These are phyloP conservation scores for Onthophagus taurus DNA, from an alignment of 1,140 invertebrate genomes.

Conservation along the genomic window DNA sequence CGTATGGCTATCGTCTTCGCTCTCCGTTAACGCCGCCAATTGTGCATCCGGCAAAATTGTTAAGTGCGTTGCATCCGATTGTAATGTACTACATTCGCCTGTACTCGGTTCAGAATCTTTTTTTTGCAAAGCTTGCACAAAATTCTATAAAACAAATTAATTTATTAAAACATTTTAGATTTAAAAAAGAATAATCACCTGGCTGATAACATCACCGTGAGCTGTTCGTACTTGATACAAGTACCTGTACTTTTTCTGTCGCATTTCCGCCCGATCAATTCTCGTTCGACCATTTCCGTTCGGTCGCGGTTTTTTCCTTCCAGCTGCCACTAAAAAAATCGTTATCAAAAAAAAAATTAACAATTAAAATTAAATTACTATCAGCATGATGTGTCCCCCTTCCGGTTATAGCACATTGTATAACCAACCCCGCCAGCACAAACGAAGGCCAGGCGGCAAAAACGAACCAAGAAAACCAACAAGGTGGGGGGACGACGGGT, in stretches of 20 bases:
- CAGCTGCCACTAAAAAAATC: conserved; percentile 26
- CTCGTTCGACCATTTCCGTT: conserved; percentile 48
- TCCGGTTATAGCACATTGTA: conserved; percentile 61
- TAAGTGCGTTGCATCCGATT: conserved; percentile 62
- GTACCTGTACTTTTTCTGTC: conserved; percentile 76
- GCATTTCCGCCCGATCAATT: conserved; percentile 63
- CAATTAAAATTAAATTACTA: conserved; percentile 35
- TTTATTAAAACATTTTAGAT: no score
- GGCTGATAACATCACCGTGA: conserved; percentile 81
- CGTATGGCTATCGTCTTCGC: conserved; percentile 38
- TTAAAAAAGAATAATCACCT: conserved; percentile 44
- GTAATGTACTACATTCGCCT: conserved; percentile 62
- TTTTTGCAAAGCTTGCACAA: conserved; percentile 69
- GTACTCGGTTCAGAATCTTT: conserved; percentile 47
- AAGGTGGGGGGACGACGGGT: conserved; percentile 46
- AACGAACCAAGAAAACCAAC: conserved; percentile 69
- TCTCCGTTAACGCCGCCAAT: conserved; percentile 39
- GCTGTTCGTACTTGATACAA: conserved; percentile 81
- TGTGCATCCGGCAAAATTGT: conserved; percentile 51
- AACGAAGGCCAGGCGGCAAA: conserved; percentile 64
- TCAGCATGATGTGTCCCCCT: conserved; percentile 58
- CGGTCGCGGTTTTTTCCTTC: conserved; percentile 30
- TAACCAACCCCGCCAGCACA: conserved; percentile 54
- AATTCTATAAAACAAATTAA: conserved; percentile 53
- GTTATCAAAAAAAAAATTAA: not conserved